A percentile compares a stretch with the other conserved stretches of the same genome.
phyloP scores from a whole-genome alignment of 2,113 vertebrate species.

The Bothrops jararaca region DNA sequence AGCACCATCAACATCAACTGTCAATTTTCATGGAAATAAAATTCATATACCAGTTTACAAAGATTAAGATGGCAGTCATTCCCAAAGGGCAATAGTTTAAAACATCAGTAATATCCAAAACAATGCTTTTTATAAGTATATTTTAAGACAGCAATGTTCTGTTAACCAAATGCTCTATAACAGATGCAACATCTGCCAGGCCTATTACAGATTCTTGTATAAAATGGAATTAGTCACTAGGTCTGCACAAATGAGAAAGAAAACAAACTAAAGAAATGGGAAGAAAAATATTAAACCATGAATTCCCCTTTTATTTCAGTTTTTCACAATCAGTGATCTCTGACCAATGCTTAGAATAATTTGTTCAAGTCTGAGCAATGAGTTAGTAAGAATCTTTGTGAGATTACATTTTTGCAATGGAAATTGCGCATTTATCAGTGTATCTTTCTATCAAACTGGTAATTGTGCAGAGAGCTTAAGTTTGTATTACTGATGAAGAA shows the following conservation, averaged over 20 bases:
- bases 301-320: constrained; percentile 44
- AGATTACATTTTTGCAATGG: not conserved
- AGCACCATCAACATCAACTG: constrained; percentile 48
- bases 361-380: constrained; percentile 45
- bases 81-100: constrained; percentile 1
- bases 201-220: constrained; percentile 63
- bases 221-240: constrained; percentile 61
- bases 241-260: constrained; percentile 59
- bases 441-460: not conserved
- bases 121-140: constrained; percentile 41
- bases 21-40: constrained; percentile 20
- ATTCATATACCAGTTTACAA: constrained; percentile 35
- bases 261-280: constrained; percentile 49
- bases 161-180: constrained; percentile 51
- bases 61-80: constrained; percentile 31
- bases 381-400: constrained; percentile 6
- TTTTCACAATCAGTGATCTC: constrained; percentile 49
- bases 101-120: constrained; percentile 6
- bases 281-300: constrained; percentile 55
- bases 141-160: constrained; percentile 47
- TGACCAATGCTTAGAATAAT: constrained; percentile 44
- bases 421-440: not conserved
- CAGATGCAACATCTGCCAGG: constrained; percentile 60
- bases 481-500: not conserved
- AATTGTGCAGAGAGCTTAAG: not conserved